Base-by-base conservation (phyloP, 1,140 invertebrate species). In the Forficula auricularia region DNA sequence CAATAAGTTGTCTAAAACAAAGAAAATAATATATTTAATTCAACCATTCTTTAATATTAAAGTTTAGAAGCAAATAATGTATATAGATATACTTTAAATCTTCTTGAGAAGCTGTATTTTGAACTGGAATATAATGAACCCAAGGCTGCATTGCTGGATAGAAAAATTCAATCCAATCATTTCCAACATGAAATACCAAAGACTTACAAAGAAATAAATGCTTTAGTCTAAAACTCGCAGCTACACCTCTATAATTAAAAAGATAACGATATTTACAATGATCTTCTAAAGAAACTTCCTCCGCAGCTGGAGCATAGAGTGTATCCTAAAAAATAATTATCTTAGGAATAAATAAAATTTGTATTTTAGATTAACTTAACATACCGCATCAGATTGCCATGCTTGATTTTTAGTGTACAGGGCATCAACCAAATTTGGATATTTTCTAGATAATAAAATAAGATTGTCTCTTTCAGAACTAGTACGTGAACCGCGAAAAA, bases 371-470 rank as follows among this genome's bases (percentile, higher is more conserved):
- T 15, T 40, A 16, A 18, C n/a, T 10, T 27, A 27, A 27, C 22
- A 27, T 67, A 81, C 79, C 45, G 71, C 70, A 50, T 86, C 75
- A 20, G 90, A 95, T 61, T 88, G 94, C 91, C 91, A 98, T 1
- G 91, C 91, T 68, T 98, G 92, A 67, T 98, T 98, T 63, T 94
- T 96, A 0, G 92, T 97, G 59, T 95, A 97, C 47, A 84, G 72
- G 7, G 91, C 92, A 69, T 95, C 84, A 14, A 88, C 77, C 32
- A 96, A 56, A 2, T 86, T 66, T 12, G 86, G 78, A 34, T 73
- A 58, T 33, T 71, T 70, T 45, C 90, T 67, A 22, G 89, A 91
- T 2, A 98, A 61, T 32, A 89, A 61, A 42, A 98, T 65, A n/a
- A 97, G 63, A 36, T 82, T 71, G 65, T 98, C 92, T 46, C 92